Conservation (phyloP, 2,797 vertebrate species). For the Holocentrus rufus region DNA sequence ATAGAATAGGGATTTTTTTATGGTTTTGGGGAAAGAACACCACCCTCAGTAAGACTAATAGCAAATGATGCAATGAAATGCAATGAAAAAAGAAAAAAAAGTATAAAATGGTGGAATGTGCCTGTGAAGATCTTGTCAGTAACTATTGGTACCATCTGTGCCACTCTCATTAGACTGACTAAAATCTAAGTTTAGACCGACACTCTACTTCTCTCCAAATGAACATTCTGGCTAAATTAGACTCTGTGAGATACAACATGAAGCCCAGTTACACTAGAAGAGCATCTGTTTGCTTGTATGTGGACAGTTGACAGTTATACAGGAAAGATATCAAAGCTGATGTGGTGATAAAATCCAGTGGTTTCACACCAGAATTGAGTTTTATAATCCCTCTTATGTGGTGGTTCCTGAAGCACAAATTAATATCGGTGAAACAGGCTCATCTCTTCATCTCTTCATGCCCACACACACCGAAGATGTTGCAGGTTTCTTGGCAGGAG, state of each 20-base stretch:
- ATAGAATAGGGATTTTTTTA: not conserved
- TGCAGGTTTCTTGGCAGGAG: too few species aligned
- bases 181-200: too few species aligned
- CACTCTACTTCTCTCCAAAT: not conserved
- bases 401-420: slow-evolving; percentile 26
- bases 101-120: not conserved
- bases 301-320: not conserved
- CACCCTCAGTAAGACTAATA: too few species aligned
- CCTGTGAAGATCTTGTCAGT: not conserved
- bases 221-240: not conserved
- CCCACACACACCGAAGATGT: slow-evolving; percentile 1
- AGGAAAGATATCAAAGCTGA: not conserved
- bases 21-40: too few species aligned
- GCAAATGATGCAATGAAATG: too few species aligned
- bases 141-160: too few species aligned
- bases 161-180: too few species aligned
- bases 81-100: not conserved
- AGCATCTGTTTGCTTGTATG: not conserved
- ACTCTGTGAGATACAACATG: not conserved
- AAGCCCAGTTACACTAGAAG: not conserved
- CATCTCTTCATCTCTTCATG: slow-evolving; percentile 10
- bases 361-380: slow-evolving; percentile 1
- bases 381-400: slow-evolving; percentile 21
- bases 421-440: slow-evolving; percentile 8
- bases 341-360: not conserved